Base-by-base conservation (phyloP, 2,888 invertebrate genomes). In the Drosophila subsilvestris region DNA sequence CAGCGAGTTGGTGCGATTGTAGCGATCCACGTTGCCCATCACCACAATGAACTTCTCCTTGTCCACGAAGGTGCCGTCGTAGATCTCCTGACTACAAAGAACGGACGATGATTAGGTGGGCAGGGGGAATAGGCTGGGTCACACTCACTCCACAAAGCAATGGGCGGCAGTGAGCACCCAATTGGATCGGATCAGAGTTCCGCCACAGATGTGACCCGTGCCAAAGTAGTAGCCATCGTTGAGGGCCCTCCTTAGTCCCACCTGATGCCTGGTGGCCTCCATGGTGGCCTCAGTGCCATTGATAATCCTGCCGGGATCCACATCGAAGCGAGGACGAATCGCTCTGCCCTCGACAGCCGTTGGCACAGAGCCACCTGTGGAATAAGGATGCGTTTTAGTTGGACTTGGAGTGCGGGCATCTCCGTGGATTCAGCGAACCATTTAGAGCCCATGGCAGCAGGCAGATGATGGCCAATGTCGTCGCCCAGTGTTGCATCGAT, bases 1-100 rank as follows among this genome's bases (percentile, higher is more conserved):
- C 5, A 92, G 32, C 0, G 91, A 90, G 44, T 91, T 76, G 32
- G 74, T 75, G 1, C 20, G 17, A 3, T 87, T 70, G 51, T 80
- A 90, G 9, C 92, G 90, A 76, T 92, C 81, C 32, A 91, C 43
- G 42, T 88, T 92, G 27, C 91, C 91, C 91, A 92, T 83, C 1
- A 91, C 92, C 14, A 89, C 85, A 14, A 89, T 86, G 51, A 90
- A 82, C 12, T 76, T 60, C n/a, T 80, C 65, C 29, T 79, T 81
- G 32, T 73, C 57, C 42, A 76, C 1, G 42, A 83, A 90, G 0
- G 74, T 69, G 18, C 87, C 90, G 49, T 89, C 63, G 29, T 79
- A 79, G 7, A 77, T 75, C 0, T 8, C 0, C 42, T 77, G 78
- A 22, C 90, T 86, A 51, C 17, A 10, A 25, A 25, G n/a, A n/a